phyloP scores from a whole-genome alignment of 2,888 invertebrate species.

The Chaitophorus viminalis region DNA sequence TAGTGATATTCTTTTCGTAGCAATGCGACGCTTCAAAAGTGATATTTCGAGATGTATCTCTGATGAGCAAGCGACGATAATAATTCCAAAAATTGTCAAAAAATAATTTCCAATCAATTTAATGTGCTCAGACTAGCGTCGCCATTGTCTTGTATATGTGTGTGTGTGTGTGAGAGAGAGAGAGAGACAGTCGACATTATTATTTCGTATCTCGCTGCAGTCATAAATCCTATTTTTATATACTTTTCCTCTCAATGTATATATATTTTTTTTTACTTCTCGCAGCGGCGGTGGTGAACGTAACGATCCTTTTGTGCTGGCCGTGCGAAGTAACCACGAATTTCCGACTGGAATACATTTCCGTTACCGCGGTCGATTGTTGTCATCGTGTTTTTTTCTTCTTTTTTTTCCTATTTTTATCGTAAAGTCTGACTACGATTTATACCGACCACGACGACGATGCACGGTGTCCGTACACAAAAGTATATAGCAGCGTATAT shows the following conservation, averaged over 20 bases:
- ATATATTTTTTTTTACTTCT: neutral
- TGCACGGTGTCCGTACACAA: conserved; percentile 6
- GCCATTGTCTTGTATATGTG: conserved; percentile 23
- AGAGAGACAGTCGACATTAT: neutral
- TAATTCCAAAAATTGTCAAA: conserved; percentile 30
- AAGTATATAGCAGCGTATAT: too few relatives aligned
- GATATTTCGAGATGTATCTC: neutral
- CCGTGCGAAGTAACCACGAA: conserved; percentile 22
- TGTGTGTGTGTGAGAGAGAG: neutral
- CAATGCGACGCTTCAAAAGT: neutral
- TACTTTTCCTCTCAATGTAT: neutral
- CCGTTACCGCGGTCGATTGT: conserved; percentile 45
- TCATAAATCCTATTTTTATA: conserved; percentile 35
- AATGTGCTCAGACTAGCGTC: conserved; percentile 55
- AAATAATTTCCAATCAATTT: conserved; percentile 57
- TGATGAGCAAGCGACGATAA: neutral
- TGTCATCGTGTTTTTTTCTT: conserved; percentile 2
- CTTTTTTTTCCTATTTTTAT: conserved; percentile 30
- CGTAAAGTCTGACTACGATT: conserved; percentile 25
- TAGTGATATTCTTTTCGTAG: neutral
- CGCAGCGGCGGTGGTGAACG: neutral
- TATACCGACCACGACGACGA: neutral
- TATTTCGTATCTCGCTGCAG: neutral
- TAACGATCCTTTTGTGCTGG: neutral
- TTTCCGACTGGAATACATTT: conserved; percentile 54